Conservation (phyloP, 2,888 invertebrate species). For the Cremastobaeus sp. region DNA sequence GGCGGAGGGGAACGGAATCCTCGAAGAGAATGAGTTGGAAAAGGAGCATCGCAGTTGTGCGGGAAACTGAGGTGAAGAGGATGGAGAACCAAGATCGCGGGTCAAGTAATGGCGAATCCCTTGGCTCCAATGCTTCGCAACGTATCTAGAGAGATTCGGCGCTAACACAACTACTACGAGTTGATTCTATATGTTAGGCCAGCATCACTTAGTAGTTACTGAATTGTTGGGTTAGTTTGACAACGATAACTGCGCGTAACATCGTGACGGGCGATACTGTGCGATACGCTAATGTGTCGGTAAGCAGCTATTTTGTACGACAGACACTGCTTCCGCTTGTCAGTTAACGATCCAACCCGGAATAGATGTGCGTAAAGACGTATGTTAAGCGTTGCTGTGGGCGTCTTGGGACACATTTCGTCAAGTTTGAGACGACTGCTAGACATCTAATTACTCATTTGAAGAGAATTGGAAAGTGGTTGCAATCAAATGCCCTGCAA, state of each 20-base stretch:
- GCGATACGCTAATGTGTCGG: conserved; percentile 65
- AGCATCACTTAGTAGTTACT: conserved; percentile 58
- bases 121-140: conserved; percentile 27
- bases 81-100: conserved; percentile 41
- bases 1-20: conserved; percentile 22
- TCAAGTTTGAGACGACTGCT: conserved; percentile 45
- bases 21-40: conserved; percentile 38
- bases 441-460: conserved; percentile 46
- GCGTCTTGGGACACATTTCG: conserved; percentile 44
- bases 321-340: conserved; percentile 54
- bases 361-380: conserved; percentile 52
- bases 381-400: conserved; percentile 42
- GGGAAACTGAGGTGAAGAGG: conserved; percentile 43
- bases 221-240: conserved; percentile 58
- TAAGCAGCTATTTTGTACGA: conserved; percentile 60
- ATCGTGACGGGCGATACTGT: conserved; percentile 44
- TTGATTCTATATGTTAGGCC: conserved; percentile 24
- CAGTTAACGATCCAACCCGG: conserved; percentile 46
- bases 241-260: conserved; percentile 56
- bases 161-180: conserved; percentile 3
- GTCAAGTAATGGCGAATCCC: conserved; percentile 54
- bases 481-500: not conserved
- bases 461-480: conserved; percentile 27
- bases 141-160: conserved; percentile 30
- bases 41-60: conserved; percentile 28